These are phyloP conservation scores for Hylomyscus alleni DNA, from an alignment of 2,797 vertebrate species.

Conservation along the genomic window DNA sequence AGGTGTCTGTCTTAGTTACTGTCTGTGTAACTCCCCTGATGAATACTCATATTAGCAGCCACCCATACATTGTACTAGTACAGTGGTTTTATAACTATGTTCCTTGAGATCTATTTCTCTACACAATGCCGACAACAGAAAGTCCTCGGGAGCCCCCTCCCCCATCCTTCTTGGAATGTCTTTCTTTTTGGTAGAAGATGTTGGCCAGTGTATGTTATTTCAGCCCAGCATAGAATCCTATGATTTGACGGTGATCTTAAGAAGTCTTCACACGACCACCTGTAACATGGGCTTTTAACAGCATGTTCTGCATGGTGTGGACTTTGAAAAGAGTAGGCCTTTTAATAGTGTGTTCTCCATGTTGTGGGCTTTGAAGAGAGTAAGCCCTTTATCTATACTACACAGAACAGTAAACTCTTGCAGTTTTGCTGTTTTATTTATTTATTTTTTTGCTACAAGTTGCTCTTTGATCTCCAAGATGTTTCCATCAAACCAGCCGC, in stretches of 20 bases:
- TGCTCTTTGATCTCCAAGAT: constrained; percentile 32
- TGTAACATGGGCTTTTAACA: background rate
- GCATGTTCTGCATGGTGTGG: background rate
- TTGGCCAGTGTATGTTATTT: background rate
- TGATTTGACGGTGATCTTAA: background rate
- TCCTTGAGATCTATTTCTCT: background rate
- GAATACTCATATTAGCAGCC: background rate
- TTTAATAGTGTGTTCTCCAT: background rate
- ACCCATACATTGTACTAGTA: background rate
- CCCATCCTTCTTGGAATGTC: background rate
- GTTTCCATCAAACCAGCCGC: background rate
- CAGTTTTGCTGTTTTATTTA: background rate
- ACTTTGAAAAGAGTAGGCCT: background rate
- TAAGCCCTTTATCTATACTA: background rate
- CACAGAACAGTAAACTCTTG: background rate
- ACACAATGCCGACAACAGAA: background rate
- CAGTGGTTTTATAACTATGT: background rate
- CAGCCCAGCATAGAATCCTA: background rate
- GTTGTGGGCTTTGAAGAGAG: background rate
- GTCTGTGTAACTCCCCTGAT: background rate
- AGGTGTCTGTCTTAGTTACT: background rate
- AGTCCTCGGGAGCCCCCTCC: background rate
- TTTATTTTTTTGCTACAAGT: background rate
- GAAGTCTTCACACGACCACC: background rate
- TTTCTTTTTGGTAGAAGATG: background rate